These are phyloP conservation scores for Aptenodytes patagonicus DNA, from an alignment of 2,113 vertebrate species.

Conservation along the genomic window DNA sequence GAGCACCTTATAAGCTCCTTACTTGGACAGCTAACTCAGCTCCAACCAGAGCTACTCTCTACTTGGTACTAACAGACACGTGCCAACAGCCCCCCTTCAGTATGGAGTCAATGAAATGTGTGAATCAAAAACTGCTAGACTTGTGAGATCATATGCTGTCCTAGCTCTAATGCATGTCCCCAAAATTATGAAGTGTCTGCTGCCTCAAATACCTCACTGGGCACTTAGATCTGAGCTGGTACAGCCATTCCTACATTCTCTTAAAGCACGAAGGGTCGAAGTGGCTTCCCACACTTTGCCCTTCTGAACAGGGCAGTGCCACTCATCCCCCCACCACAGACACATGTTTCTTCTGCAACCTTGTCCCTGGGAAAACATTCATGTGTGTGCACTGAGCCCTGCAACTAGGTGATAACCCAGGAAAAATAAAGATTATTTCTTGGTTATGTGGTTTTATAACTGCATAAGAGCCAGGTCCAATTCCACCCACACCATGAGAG, in stretches of 20 bases:
- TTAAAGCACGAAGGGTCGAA: not conserved
- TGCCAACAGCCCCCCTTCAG: not conserved
- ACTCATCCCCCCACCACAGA: not conserved
- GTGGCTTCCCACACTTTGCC: not conserved
- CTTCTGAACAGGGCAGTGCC: not conserved
- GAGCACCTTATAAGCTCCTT: not conserved
- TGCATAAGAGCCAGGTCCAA: not conserved
- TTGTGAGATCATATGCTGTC: not conserved
- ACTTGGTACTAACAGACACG: rapidly evolving
- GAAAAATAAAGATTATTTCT: not conserved
- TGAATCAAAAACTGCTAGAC: not conserved
- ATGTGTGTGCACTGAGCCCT: not conserved
- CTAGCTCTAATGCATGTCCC: not conserved
- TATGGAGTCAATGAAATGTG: not conserved
- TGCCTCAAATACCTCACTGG: not conserved
- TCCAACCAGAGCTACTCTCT: not conserved
- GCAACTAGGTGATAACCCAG: not conserved
- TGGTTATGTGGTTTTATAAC: not conserved
- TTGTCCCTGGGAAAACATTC: not conserved
- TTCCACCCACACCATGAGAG: not conserved
- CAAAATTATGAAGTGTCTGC: not conserved
- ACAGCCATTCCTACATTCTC: not conserved
- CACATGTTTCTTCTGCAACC: not conserved
- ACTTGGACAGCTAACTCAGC: not conserved
- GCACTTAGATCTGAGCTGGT: not conserved